Evolutionary conservation across 2,797 vertebrate genomes (phyloP).

Genomic region (Mionectes olivaceus): DNA sequence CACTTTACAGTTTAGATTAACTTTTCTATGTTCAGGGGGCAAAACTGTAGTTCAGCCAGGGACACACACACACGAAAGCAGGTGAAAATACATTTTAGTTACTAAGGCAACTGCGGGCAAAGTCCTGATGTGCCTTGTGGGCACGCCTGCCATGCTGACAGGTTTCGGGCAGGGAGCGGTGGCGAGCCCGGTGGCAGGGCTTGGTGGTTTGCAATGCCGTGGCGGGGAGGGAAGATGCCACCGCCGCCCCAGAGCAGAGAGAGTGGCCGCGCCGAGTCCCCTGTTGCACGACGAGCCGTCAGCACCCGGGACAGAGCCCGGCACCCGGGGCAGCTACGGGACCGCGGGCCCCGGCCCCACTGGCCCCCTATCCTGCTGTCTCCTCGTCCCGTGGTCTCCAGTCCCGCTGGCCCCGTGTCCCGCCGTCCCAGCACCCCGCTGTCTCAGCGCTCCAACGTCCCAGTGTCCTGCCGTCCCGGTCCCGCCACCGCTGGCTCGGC

Average conservation of each 20-base stretch:
- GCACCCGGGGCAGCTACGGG: background rate
- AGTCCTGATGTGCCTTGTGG: slow-evolving; percentile 61
- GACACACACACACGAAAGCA: slow-evolving; percentile 41
- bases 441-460: background rate
- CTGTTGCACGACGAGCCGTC: slow-evolving; percentile 56
- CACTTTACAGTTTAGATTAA: slow-evolving; percentile 20
- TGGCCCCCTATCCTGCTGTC: no score
- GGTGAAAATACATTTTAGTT: slow-evolving; percentile 71
- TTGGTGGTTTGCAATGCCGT: background rate
- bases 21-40: background rate
- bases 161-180: slow-evolving; percentile 24
- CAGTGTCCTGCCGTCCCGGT: background rate
- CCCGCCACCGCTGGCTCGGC: background rate
- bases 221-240: background rate
- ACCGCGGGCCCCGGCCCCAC: background rate
- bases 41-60: slow-evolving; percentile 20
- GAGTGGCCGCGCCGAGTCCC: background rate
- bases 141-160: slow-evolving; percentile 32
- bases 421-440: background rate
- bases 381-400: background rate
- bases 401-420: background rate
- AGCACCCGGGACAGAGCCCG: slow-evolving; percentile 86
- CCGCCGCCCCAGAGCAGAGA: background rate
- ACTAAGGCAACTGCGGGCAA: slow-evolving; percentile 79
- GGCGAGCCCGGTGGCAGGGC: background rate